Conservation (phyloP, 2,888 invertebrate genomes). For the Lithodes maja region DNA sequence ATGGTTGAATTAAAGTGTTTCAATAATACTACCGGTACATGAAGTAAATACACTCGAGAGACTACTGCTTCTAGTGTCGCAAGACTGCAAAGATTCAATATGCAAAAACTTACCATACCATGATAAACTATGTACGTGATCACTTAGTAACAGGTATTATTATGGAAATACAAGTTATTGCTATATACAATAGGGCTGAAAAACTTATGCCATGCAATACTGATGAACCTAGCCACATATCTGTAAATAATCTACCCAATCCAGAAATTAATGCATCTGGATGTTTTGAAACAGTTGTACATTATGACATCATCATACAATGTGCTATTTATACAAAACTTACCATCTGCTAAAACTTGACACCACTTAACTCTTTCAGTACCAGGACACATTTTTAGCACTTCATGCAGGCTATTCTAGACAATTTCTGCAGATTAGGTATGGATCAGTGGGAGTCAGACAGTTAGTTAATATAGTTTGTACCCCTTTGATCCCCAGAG, state of each 20-base stretch:
- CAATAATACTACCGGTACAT: too few species aligned
- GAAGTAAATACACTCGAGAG: too few species aligned
- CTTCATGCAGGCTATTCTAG: too few species aligned
- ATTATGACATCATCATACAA: not conserved
- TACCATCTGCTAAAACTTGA: not conserved
- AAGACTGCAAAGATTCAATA: too few species aligned
- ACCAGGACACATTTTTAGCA: too few species aligned
- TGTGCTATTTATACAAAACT: not conserved
- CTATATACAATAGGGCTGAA: not conserved
- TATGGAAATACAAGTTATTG: conserved; percentile 2
- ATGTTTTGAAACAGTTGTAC: not conserved
- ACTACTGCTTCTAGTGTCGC: too few species aligned
- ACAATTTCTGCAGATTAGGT: too few species aligned
- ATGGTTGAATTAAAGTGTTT: too few species aligned
- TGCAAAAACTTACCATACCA: not conserved
- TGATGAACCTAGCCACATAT: not conserved
- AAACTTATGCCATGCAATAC: conserved; percentile 1
- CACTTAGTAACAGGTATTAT: not conserved
- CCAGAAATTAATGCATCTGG: not conserved
- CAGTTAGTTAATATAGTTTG: too few species aligned
- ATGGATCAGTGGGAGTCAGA: too few species aligned
- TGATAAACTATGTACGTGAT: not conserved
- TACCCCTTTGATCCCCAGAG: too few species aligned
- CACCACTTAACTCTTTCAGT: conserved; percentile 16
- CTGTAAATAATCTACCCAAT: conserved; percentile 1